A percentile compares a stretch with the other conserved stretches of the same genome.
Conservation (phyloP, 2,888 invertebrate species). For the Nycteola revayana region DNA sequence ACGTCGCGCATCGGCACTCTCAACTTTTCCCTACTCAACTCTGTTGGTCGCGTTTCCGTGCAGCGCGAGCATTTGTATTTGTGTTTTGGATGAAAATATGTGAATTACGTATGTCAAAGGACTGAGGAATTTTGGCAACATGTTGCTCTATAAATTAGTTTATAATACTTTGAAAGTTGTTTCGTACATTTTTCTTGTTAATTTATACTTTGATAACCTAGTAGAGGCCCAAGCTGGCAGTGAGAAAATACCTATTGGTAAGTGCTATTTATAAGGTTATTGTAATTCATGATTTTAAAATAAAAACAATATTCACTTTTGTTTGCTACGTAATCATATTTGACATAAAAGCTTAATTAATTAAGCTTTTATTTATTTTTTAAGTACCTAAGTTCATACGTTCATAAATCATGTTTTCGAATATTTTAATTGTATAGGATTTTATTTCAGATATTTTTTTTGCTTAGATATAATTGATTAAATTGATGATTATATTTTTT, state of each 20-base stretch:
- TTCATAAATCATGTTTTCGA: too few relatives aligned
- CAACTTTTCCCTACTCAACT: slow-evolving; percentile 37
- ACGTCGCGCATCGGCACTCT: slow-evolving; percentile 15
- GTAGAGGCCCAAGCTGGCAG: slow-evolving; percentile 36
- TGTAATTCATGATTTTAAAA: too few relatives aligned
- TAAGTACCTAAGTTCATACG: too few relatives aligned
- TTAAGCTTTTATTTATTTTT: too few relatives aligned
- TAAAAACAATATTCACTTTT: too few relatives aligned
- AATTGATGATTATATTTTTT: too few relatives aligned
- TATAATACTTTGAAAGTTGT: slow-evolving; percentile 46
- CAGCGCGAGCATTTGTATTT: slow-evolving; percentile 24
- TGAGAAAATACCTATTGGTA: slow-evolving; percentile 57
- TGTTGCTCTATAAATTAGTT: slow-evolving; percentile 42
- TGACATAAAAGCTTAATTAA: too few relatives aligned
- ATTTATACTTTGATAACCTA: slow-evolving; percentile 43
- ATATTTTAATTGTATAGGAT: too few relatives aligned
- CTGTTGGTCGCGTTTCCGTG: slow-evolving; percentile 20
- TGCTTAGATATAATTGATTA: too few relatives aligned
- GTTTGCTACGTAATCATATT: too few relatives aligned
- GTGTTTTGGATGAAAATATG: slow-evolving; percentile 41
- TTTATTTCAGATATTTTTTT: too few relatives aligned
- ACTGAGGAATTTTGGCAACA: slow-evolving; percentile 22
- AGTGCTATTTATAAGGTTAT: slow-evolving; percentile 33
- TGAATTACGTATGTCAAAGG: slow-evolving; percentile 16
- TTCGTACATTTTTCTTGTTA: slow-evolving; percentile 42